phyloP scores from a whole-genome alignment of 2,888 invertebrate species.

The Drosophila macrospina region DNA sequence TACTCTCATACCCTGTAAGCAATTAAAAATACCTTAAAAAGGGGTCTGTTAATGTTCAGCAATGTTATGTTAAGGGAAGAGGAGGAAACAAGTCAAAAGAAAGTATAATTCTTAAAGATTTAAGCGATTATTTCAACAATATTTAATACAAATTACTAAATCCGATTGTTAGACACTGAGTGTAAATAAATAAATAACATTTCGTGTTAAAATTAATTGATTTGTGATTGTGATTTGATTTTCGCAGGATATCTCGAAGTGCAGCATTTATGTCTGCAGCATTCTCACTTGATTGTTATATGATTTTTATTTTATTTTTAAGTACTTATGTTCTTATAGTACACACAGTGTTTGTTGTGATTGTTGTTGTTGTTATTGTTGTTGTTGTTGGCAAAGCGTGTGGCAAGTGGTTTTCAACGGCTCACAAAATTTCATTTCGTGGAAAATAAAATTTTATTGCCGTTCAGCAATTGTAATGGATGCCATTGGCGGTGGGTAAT shows the following conservation, averaged over 20 bases:
- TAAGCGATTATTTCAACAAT: too few species aligned
- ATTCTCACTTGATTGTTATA: constrained; percentile 7
- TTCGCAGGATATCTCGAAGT: not conserved
- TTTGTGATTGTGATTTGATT: too few species aligned
- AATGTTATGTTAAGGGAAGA: not conserved
- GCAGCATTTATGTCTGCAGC: not conserved
- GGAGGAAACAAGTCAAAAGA: not conserved
- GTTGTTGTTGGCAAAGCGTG: constrained; percentile 35
- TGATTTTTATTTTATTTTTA: constrained; percentile 17
- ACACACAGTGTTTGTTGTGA: constrained; percentile 10
- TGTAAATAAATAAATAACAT: too few species aligned
- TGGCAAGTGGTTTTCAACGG: constrained; percentile 71
- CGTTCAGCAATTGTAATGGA: constrained; percentile 54
- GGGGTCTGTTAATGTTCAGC: not conserved
- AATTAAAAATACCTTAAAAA: not conserved
- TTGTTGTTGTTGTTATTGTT: constrained; percentile 12
- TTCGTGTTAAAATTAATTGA: too few species aligned
- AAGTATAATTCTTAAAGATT: too few species aligned
- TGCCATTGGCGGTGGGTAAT: not conserved
- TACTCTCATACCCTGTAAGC: constrained; percentile 6
- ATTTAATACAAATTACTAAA: too few species aligned
- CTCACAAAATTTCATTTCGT: constrained; percentile 75
- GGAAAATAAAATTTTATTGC: constrained; percentile 76
- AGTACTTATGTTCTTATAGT: constrained; percentile 23
- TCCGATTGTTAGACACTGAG: too few species aligned